Evolutionary conservation across 2,797 vertebrate species (phyloP), one percentile per base, ranked within the genome.

Genomic region (Galaxias olidus): DNA sequence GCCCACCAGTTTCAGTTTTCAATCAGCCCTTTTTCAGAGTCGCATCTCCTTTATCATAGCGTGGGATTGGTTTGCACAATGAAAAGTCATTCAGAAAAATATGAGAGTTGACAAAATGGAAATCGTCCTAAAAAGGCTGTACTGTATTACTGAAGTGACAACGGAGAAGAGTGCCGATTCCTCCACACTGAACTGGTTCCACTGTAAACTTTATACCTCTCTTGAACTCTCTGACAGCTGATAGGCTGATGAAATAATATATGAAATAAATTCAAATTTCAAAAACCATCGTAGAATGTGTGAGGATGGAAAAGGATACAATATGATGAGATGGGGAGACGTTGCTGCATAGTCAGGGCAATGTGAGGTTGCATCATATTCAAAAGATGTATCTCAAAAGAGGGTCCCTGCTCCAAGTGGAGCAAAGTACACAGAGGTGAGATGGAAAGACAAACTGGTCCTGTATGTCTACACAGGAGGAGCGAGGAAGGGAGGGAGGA

Each of bases 351-450:
- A 52, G 12, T 8, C 15, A 56, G 44, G n/a, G 57, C 18, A n/a
- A n/a, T n/a, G n/a, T n/a, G n/a, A n/a, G n/a, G n/a, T n/a, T n/a
- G n/a, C n/a, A n/a, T n/a, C n/a, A 9, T 1, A 73, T 59, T 87
- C 83, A 86, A 81, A 81, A 87, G 74, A 82, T 80, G 75, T 60
- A 45, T 51, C 44, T 61, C 62, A 11, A 44, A 4, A 30, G 20
- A 68, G 50, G 50, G 45, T 9, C 51, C 48, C 7, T 45, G 15
- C 43, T 12, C 53, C 13, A 56, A 61, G 65, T 70, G 71, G 59
- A 65, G 56, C 54, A 65, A 54, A 64, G 51, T 56, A 10, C n/a
- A 48, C 14, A 48, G 57, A 74, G 70, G 63, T 59, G 19, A 63
- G 48, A 53, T 44, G 53, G 57, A 59, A 17, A 65, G 48, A 30